Conservation (phyloP, 2,113 vertebrate genomes). For the Nipponia nippon region DNA sequence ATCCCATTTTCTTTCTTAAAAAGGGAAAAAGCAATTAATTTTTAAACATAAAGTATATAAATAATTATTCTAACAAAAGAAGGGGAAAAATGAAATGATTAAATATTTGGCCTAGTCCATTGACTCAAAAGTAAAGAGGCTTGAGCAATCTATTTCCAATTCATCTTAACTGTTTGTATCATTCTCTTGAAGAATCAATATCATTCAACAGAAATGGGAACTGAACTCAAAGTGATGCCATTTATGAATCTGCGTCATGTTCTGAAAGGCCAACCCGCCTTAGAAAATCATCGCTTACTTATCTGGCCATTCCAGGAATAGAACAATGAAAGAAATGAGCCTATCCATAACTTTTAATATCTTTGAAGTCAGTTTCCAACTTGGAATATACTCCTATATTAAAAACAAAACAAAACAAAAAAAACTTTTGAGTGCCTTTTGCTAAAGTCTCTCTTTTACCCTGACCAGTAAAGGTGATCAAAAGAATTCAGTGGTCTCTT, state of each 20-base stretch:
- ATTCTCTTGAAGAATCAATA: not conserved
- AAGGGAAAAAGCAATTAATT: fast-evolving
- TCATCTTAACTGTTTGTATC: not conserved
- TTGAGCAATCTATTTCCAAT: not conserved
- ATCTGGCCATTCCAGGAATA: not conserved
- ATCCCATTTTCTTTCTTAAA: not conserved
- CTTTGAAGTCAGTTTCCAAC: not conserved
- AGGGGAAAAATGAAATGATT: not conserved
- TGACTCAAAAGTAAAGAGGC: not conserved
- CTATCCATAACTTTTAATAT: not conserved
- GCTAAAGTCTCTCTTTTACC: not conserved
- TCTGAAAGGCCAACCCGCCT: not conserved
- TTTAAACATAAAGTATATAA: not conserved
- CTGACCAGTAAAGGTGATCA: not conserved
- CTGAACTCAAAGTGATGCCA: not conserved
- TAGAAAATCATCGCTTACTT: not conserved
- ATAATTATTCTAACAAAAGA: not conserved
- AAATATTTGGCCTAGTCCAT: not conserved
- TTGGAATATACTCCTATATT: not conserved
- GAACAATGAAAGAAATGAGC: not conserved
- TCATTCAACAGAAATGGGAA: not conserved
- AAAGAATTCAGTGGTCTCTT: not conserved
- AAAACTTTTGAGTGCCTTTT: not conserved
- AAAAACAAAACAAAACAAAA: not conserved
- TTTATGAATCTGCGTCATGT: not conserved